Base-by-base conservation (phyloP, 2,888 invertebrate species). In the Nomada ruficornis region DNA sequence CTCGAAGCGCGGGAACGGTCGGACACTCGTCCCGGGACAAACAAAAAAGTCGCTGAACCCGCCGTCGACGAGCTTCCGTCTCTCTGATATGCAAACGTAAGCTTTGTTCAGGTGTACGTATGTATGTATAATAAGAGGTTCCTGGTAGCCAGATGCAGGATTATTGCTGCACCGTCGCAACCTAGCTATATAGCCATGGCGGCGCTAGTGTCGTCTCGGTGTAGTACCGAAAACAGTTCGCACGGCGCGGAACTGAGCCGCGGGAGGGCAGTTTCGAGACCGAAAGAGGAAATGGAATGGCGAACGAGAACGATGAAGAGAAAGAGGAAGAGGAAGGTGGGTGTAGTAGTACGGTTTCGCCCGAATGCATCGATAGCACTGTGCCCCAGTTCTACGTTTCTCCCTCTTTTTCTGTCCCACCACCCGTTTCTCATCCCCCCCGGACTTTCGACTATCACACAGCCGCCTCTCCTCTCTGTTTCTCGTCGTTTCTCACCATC, bases 301-400 rank as follows among this genome's bases (percentile, higher is more conserved):
- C 47, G 78, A 78, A 77, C 60, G 84, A 60, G 83, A 69, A 70
- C 70, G 76, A 52, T 52, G 80, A 81, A 50, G 70, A 69, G 60
- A 76, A 77, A 54, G 70, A 72, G 81, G 88, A 86, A 79, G 83
- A 72, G 81, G 88, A 86, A 79, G 83, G 82, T 82, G 50, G 13
- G 44, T 23, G 7, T 18, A 18, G 42, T n/a, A 85, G 82, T 78
- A 77, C 84, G 83, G 83, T 88, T 87, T 89, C 86, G 69, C 85
- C 84, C 85, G 88, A 90, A 88, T 90, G 88, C 91, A 90, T 90
- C 88, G 91, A 91, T 91, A 91, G 83, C 86, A 86, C 82, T 82
- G 85, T 89, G 90, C 87, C 90, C 90, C 86, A 90, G 88, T 91
- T 91, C 87, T 86, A 81, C 76, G 68, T 76, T 67, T 55, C 79